Evolutionary conservation across 2,113 vertebrate genomes (phyloP).

Genomic region (Myotis davidii): DNA sequence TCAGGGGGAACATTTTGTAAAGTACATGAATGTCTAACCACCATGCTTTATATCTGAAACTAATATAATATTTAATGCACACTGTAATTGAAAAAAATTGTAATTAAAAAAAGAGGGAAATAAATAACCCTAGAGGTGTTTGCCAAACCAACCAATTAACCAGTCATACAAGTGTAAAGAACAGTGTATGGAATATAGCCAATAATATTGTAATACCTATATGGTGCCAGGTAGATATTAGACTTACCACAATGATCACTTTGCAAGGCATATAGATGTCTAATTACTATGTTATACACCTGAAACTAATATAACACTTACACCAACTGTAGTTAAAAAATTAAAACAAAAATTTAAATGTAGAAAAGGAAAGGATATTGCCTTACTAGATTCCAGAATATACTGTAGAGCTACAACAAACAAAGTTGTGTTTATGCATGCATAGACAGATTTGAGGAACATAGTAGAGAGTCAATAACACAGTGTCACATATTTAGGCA

Average conservation of each 20-base stretch:
- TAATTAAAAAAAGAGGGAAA: background rate
- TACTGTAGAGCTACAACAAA: background rate
- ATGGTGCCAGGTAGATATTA: background rate
- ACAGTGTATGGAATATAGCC: background rate
- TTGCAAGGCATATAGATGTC: background rate
- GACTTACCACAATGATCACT: background rate
- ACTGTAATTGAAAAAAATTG: background rate
- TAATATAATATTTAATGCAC: background rate
- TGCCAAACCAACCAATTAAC: background rate
- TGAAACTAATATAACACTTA: background rate
- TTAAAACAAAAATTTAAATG: background rate
- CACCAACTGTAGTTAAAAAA: background rate
- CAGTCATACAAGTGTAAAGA: background rate
- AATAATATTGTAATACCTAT: background rate
- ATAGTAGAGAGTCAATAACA: background rate
- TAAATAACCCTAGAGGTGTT: background rate
- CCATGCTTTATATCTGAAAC: background rate
- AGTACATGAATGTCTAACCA: background rate
- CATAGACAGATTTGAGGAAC: background rate
- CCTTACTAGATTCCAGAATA: background rate
- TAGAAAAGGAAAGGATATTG: background rate
- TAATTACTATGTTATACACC: background rate
- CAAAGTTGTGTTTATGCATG: background rate
- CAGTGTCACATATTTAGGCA: background rate
- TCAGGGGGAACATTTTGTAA: background rate